Evolutionary conservation across 2,888 invertebrate species (phyloP), one percentile per base, ranked within the genome.

Genomic region (Ferdinandea cuprea): DNA sequence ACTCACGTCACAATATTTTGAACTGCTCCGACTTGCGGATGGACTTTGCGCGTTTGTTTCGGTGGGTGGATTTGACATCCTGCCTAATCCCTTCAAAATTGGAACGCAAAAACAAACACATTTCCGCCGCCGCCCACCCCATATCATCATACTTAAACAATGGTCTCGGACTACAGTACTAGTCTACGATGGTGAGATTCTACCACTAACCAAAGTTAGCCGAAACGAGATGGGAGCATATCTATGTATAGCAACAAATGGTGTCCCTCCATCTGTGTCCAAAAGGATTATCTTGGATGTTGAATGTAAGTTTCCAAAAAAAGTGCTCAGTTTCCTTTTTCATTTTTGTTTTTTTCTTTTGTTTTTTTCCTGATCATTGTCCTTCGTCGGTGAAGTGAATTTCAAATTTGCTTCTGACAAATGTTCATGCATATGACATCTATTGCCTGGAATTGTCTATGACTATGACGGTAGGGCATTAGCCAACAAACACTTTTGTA

Each of bases 231-330:
- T 91, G 91, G 91, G 91, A 76, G 91, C 91, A 66, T 91, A 91
- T 88, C 87, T 91, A 65, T 91, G 91, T 87, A 91, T 91, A 85
- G 91, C 91, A 86, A 91, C 96, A 88, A 97, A 97, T 89, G 96
- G 96, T 46, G 95, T 97, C 21, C 97, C 97, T 37, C 97, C 97
- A 59, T 96, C 97, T 37, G 97, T 97, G 89, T 97, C 97, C 91
- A 97, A 97, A 92, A 93, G 97, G 89, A 97, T 97, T 92, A 96
- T 96, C 88, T 95, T 97, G 73, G 97, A 97, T 90, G 97, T 97
- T 85, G 97, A 97, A 93, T 97, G 97, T 97, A 88, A 91, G 91
- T 90, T 85, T 73, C 52, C 50, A 35, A 65, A 63, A 81, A 72
- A 77, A 80, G 65, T 56, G 21, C 35, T 80, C 48, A 48, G 56